Evolutionary conservation across 1,140 invertebrate species (phyloP).

Genomic region (Procambarus virginalis): DNA sequence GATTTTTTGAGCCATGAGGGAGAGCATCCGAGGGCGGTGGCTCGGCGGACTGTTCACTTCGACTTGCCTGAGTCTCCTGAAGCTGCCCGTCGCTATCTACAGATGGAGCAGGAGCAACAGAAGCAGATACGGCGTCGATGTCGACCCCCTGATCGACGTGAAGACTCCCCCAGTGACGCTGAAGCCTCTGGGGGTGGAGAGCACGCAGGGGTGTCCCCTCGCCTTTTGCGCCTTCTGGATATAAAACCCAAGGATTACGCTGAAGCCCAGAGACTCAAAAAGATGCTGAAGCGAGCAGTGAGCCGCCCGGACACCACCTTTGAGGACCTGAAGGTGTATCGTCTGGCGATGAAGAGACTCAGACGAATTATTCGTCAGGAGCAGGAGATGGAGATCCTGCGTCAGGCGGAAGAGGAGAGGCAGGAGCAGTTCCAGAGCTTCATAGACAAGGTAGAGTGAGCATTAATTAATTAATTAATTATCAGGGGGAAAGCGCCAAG

Average conservation of each 20-base stretch:
- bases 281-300: conserved; percentile 66
- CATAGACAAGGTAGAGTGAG: conserved; percentile 61
- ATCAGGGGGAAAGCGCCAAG: no score
- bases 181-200: neutral
- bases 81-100: conserved; percentile 31
- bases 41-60: conserved; percentile 33
- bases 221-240: conserved; percentile 21
- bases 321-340: conserved; percentile 68
- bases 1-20: conserved; percentile 27
- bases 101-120: neutral
- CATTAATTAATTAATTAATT: no score
- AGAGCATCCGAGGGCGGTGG: neutral
- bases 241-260: conserved; percentile 52
- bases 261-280: conserved; percentile 68
- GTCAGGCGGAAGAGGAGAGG: conserved; percentile 56
- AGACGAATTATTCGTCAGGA: conserved; percentile 62
- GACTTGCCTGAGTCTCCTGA: conserved; percentile 43
- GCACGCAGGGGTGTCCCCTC: conserved; percentile 1
- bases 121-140: neutral
- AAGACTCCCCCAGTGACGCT: conserved; percentile 19
- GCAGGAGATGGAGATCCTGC: conserved; percentile 64
- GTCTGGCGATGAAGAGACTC: conserved; percentile 64
- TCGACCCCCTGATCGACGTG: conserved; percentile 33
- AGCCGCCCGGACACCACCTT: conserved; percentile 69
- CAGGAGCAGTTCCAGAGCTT: conserved; percentile 57